phyloP scores from a whole-genome alignment of 2,888 invertebrate genomes.

The Clitarchus hookeri region DNA sequence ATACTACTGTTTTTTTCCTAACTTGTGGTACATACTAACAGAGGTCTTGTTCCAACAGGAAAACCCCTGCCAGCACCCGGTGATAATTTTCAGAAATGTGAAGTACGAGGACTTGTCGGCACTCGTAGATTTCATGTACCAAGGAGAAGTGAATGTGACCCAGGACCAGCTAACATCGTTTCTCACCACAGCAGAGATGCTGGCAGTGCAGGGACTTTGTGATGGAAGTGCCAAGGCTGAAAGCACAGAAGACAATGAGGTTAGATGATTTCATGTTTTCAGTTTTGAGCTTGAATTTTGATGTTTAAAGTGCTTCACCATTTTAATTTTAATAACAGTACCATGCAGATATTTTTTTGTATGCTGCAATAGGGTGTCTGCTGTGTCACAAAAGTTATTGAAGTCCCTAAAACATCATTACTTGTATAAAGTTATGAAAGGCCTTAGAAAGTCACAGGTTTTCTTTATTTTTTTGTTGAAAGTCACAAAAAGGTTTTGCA shows the following conservation, averaged over 20 bases:
- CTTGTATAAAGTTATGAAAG: too few relatives aligned
- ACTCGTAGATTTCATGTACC: slow-evolving; percentile 81
- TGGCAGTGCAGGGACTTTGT: slow-evolving; percentile 76
- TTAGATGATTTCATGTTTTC: neutral
- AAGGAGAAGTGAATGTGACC: slow-evolving; percentile 79
- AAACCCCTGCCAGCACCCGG: slow-evolving; percentile 79
- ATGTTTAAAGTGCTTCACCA: neutral
- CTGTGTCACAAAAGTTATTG: too few relatives aligned
- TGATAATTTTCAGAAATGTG: slow-evolving; percentile 79
- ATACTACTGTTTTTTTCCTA: too few relatives aligned
- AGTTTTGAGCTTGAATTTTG: too few relatives aligned
- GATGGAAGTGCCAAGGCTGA: slow-evolving; percentile 52
- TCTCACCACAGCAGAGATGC: slow-evolving; percentile 74
- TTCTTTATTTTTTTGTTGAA: too few relatives aligned
- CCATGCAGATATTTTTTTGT: neutral
- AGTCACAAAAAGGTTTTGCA: too few relatives aligned
- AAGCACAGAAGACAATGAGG: slow-evolving; percentile 8
- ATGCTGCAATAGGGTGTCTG: too few relatives aligned
- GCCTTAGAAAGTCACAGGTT: too few relatives aligned
- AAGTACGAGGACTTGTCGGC: slow-evolving; percentile 78
- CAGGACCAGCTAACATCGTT: slow-evolving; percentile 79
- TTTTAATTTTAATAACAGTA: neutral
- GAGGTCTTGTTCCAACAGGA: slow-evolving; percentile 61
- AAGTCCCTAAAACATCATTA: too few relatives aligned
- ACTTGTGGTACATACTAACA: too few relatives aligned